Percentiles rank a stretch among this genome's conserved stretches.
phyloP scores from a whole-genome alignment of 2,113 vertebrate genomes.

The Lepus timidus region DNA sequence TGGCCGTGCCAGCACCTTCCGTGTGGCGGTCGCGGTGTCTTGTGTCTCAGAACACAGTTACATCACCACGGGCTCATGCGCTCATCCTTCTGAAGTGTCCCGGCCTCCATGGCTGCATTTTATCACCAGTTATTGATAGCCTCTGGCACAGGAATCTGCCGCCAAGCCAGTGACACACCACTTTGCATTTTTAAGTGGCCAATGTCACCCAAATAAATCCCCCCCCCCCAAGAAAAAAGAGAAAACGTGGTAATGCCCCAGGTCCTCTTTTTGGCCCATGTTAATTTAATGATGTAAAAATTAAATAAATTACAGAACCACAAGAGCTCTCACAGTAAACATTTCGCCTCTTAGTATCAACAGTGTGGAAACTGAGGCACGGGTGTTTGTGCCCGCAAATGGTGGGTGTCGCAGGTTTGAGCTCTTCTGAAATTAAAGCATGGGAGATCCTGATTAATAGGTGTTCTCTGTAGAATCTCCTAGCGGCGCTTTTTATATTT shows the following conservation, averaged over 20 bases:
- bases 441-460: not conserved
- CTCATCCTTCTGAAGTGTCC: not conserved
- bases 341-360: not conserved
- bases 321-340: not conserved
- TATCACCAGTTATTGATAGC: not conserved
- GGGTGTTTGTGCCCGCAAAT: not conserved
- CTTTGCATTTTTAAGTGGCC: conserved; percentile 25
- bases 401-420: not conserved
- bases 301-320: not conserved
- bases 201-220: conserved; percentile 24
- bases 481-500: conserved; percentile 49
- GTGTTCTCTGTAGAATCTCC: not conserved
- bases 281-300: conserved; percentile 26
- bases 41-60: not conserved
- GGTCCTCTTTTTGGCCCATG: not conserved
- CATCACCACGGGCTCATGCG: not conserved
- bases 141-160: conserved; percentile 22
- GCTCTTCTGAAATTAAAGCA: not conserved
- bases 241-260: not conserved
- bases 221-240: not conserved
- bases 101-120: not conserved
- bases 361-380: conserved; percentile 78
- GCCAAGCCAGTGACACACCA: not conserved
- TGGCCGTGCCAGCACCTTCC: conserved; percentile 64
- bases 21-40: not conserved